Base-by-base conservation (phyloP, 2,797 vertebrate genomes). In the Falco berigora region DNA sequence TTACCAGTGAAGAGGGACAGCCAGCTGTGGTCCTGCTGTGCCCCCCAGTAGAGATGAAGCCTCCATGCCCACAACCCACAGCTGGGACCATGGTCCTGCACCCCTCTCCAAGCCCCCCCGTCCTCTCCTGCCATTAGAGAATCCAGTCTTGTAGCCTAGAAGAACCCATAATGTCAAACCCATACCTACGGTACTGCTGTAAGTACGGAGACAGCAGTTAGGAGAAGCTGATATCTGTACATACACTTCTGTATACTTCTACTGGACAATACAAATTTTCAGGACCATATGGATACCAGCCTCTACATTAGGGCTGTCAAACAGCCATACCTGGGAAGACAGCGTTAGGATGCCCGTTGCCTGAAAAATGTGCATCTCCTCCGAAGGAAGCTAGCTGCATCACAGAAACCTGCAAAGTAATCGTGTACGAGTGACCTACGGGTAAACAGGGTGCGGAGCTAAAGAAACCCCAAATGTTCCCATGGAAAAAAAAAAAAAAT, bases 21-120 rank as follows among this genome's bases (percentile, higher is more conserved):
- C 1, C 17, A 55, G 4, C 38, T 9, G 0, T 2, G 49, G 7
- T 22, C 53, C 40, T 23, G 21, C 14, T 8, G 21, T 30, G 28
- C 27, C 32, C 25, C 24, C 55, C n/a, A 17, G 68, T 3, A 14
- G 0, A 25, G 15, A 17, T 18, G 13, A 77, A 63, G 34, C 61
- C 25, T 58, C 62, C 8, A 4, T 5, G 14, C 47, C 38, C 53
- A 10, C 32, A 71, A 34, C 18, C 20, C 50, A 22, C 6, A 22
- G 80, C 32, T 10, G 17, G 6, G 2, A 62, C 55, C 38, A 21
- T 0, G 6, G 32, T 40, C 17, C 4, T 32, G 36, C 4, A 19
- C 8, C 16, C 22, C 22, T 13, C 59, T 27, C 34, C 52, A 24
- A 49, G 44, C 42, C 74, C n/a, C 56, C 10, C 9, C 9, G 52